Percentiles rank a stretch among this genome's conserved stretches.
phyloP scores from a whole-genome alignment of 2,888 invertebrate genomes.

The Fissipunctia ypsillon region DNA sequence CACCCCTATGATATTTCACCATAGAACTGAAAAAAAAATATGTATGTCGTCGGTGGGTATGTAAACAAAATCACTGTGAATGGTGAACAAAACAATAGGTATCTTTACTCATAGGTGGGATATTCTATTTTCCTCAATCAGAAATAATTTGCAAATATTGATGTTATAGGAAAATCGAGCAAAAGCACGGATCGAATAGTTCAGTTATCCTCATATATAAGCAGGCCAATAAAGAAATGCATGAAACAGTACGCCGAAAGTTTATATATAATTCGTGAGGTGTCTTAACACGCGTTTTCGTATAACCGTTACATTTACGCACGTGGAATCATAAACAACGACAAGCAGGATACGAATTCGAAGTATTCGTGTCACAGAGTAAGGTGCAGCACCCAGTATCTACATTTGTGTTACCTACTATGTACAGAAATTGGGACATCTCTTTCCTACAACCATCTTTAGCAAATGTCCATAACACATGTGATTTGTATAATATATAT shows the following conservation, averaged over 20 bases:
- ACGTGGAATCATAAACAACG: conserved; percentile 79
- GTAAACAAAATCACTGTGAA: not conserved
- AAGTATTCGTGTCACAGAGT: conserved; percentile 81
- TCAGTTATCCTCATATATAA: conserved; percentile 17
- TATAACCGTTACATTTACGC: conserved; percentile 82
- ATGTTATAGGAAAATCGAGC: conserved; percentile 14
- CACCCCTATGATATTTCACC: not conserved
- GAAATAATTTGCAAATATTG: conserved; percentile 16
- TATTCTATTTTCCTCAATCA: conserved; percentile 33
- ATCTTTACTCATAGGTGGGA: no score
- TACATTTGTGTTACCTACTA: conserved; percentile 67
- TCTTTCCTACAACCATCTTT: conserved; percentile 21
- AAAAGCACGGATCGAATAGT: not conserved
- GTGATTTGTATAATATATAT: conserved; percentile 57
- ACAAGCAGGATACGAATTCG: conserved; percentile 79
- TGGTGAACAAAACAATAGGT: not conserved
- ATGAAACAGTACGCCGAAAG: conserved; percentile 47
- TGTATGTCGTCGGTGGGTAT: not conserved
- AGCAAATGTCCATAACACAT: conserved; percentile 27
- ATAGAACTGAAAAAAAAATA: not conserved
- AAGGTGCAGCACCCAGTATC: conserved; percentile 67
- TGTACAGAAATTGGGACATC: conserved; percentile 23
- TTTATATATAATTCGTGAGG: conserved; percentile 66
- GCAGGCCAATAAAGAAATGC: conserved; percentile 54
- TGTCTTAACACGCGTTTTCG: conserved; percentile 76